Evolutionary conservation across 2,113 vertebrate genomes (phyloP), one percentile per base, ranked within the genome.

Genomic region (Atherinomorus stipes): DNA sequence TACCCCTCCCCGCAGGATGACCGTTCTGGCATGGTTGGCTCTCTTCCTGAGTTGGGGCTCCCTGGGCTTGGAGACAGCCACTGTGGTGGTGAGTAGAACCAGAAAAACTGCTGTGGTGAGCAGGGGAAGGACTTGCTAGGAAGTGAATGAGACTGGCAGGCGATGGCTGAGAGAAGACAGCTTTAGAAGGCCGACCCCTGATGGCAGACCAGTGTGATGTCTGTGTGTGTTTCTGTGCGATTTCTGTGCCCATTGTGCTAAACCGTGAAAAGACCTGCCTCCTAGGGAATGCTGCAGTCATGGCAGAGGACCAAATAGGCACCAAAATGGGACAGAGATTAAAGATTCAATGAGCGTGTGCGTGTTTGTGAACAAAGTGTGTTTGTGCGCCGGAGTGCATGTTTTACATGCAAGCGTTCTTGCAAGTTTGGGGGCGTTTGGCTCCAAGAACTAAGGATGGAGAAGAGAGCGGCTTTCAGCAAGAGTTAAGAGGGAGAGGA

Each of bases 1-100:
- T 66, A 47, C 50, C 70, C 44, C 54, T 26, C 61, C 3, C 3
- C 11, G 31, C 88, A 97, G 96, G 89, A 97, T 97, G 96, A 95
- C 95, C 0, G 93, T 95, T 25, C 90, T 96, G 92, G 94, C 96
- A 34, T 95, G 96, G 89, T 83, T 97, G 80, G 94, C 95, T 68
- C 94, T 97, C 12, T 93, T 97, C 88, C 94, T 97, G 16, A 97
- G 96, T 91, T 97, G 96, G 96, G 95, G 95, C 68, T 96, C 96
- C 64, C 90, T 97, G 91, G 96, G 96, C 18, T 85, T 97, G 80
- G 96, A 97, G 91, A 96, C 95, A 0, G 96, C 96, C 56, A 92
- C 95, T 6, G 96, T 96, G 0, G 94, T 96, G 94, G 96, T 97
- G 90, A 95, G 96, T 95, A 85, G 61, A 62, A 50, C 78, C 59